Conservation (phyloP, 37 sponge, comb jelly and placozoan species). For the Diacarnus erythraeanus region DNA sequence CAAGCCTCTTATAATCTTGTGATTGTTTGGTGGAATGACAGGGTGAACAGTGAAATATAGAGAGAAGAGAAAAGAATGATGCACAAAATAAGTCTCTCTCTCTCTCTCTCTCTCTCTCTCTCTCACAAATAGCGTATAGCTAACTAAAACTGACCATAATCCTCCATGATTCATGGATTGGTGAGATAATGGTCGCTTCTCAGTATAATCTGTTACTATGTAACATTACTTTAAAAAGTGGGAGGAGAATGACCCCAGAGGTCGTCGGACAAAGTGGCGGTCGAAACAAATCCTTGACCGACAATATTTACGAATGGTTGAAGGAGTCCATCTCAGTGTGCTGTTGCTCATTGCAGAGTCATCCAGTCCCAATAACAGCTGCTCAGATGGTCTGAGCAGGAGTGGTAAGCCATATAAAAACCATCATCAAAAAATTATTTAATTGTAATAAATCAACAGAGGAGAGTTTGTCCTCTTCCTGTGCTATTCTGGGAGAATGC, state of each 20-base stretch:
- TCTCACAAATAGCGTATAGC: background rate
- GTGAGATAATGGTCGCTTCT: too few species aligned
- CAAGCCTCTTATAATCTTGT: background rate
- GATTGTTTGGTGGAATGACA: background rate
- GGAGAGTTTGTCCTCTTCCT: background rate
- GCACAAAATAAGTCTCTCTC: background rate
- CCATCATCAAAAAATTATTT: too few species aligned
- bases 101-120: background rate
- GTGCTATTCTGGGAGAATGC: background rate
- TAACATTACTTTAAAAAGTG: too few species aligned
- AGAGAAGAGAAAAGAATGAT: background rate
- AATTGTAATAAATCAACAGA: background rate
- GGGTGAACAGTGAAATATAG: background rate
- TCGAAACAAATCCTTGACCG: too few species aligned
- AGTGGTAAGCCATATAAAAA: too few species aligned
- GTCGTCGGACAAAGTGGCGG: too few species aligned
- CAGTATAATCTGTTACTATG: too few species aligned
- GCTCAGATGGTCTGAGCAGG: background rate
- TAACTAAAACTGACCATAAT: background rate
- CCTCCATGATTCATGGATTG: too few species aligned
- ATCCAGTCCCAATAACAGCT: too few species aligned
- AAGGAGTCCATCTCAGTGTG: conserved; percentile 1
- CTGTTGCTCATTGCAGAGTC: background rate
- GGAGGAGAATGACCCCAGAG: too few species aligned
- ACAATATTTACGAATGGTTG: too few species aligned